These are phyloP conservation scores for Simalia tracyae DNA, from an alignment of 2,797 vertebrate genomes.

Conservation along the genomic window DNA sequence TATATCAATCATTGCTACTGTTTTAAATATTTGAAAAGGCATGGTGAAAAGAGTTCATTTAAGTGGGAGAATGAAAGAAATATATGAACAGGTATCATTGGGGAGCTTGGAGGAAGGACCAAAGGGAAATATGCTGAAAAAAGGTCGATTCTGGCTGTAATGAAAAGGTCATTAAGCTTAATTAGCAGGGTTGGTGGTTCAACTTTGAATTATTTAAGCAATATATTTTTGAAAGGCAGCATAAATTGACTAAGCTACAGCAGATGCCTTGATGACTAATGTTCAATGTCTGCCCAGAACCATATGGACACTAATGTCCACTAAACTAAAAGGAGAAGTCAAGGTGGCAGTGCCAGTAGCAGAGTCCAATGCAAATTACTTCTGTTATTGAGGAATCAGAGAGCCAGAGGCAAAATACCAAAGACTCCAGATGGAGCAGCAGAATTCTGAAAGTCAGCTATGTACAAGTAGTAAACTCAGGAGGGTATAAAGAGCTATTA, in stretches of 20 bases:
- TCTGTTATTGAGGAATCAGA: constrained; percentile 9
- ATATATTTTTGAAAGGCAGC: neutral
- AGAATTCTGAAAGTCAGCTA: neutral
- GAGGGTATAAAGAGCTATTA: neutral
- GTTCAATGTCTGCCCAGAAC: neutral
- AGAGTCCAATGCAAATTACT: constrained; percentile 14
- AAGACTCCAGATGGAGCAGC: constrained; percentile 21
- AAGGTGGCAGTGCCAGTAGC: constrained; percentile 14
- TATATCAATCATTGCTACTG: neutral
- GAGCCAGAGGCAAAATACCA: constrained; percentile 12
- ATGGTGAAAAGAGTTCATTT: neutral
- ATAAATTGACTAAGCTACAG: neutral
- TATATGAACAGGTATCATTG: neutral
- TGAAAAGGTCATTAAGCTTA: neutral
- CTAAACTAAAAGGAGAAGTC: constrained; percentile 2
- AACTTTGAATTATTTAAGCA: constrained; percentile 7
- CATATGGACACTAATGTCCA: constrained; percentile 20
- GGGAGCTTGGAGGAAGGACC: neutral
- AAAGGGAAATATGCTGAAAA: neutral
- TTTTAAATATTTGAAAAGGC: neutral
- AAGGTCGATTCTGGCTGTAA: neutral
- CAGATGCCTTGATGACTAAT: constrained; percentile 19
- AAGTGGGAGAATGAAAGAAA: neutral
- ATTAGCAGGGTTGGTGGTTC: neutral
- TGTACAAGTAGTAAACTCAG: neutral